phyloP scores from a whole-genome alignment of 2,113 vertebrate species.

The Hypanus sabinus region DNA sequence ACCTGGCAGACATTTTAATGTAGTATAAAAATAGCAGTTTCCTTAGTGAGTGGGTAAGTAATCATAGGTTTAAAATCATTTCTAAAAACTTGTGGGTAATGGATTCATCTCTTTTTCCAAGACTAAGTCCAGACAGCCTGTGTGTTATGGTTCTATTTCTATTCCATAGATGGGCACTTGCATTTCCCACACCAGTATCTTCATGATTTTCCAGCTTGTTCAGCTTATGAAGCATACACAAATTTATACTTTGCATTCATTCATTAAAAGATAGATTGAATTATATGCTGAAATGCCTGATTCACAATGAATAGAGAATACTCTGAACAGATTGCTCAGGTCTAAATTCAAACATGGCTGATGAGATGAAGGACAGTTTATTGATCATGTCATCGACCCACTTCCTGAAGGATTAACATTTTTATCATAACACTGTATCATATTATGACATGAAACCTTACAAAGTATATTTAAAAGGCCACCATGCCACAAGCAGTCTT shows the following conservation, averaged over 20 bases:
- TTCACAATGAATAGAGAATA: background rate
- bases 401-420: background rate
- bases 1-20: too few species aligned
- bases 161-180: background rate
- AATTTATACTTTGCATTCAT: background rate
- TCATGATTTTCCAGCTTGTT: background rate
- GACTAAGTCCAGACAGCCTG: too few species aligned
- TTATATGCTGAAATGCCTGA: background rate
- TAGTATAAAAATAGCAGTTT: too few species aligned
- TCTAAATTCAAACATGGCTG: background rate
- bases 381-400: background rate
- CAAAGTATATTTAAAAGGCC: conserved; percentile 2
- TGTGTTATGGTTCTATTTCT: background rate
- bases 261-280: background rate
- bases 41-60: too few species aligned
- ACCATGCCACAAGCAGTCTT: background rate
- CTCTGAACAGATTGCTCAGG: background rate
- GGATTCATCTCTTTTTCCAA: too few species aligned
- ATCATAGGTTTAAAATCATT: too few species aligned
- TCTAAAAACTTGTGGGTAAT: too few species aligned
- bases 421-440: background rate
- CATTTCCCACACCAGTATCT: background rate
- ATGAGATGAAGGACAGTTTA: background rate
- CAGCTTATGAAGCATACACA: background rate
- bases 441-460: background rate